Base-by-base conservation (phyloP, 2,888 invertebrate genomes). In the Drosophila rellima region DNA sequence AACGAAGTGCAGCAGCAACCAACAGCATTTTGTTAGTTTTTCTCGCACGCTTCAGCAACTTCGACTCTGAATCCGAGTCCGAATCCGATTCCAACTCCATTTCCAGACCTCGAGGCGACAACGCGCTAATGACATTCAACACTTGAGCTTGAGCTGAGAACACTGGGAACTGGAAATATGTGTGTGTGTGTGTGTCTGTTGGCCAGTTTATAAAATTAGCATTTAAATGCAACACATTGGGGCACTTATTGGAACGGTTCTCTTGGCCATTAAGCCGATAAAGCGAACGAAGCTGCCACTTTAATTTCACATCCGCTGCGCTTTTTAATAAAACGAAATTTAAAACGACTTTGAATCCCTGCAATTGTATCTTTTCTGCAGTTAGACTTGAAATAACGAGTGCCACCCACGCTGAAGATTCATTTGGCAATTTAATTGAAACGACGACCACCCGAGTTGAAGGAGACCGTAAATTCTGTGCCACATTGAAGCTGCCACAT, bases 401-500 rank as follows among this genome's bases (percentile, higher is more conserved):
- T 10, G 35, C 56, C 78, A 70, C 73, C 76, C 80, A 79, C 78
- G 72, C 75, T 39, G 61, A 20, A 6, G 23, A 33, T 48, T 70
- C 78, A 75, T 80, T 74, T 65, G 69, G 80, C 80, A 82, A 78
- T 84, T 85, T 85, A 85, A 85, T 85, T 85, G n/a, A 85, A 87
- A 74, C 50, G 63, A 61, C 69, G 86, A 81, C 84, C 84, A 84
- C 70, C 84, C 73, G 68, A 61, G 82, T 42, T 44, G 56, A 33
- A 31, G 44, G 47, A 54, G 42, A 47, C 15, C 31, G 39, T 23
- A 11, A 31, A 18, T 10, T 44, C 18, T 20, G 52, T 56, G 39
- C 42, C 39, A 33, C 56, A 44, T 42, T 44, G 42, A 26, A 47
- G 33, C 56, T 48, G 62, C 62, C 35, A 40, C 54, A 47, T 50